Base-by-base conservation (phyloP, 2,888 invertebrate genomes). In the Stramonita haemastoma region DNA sequence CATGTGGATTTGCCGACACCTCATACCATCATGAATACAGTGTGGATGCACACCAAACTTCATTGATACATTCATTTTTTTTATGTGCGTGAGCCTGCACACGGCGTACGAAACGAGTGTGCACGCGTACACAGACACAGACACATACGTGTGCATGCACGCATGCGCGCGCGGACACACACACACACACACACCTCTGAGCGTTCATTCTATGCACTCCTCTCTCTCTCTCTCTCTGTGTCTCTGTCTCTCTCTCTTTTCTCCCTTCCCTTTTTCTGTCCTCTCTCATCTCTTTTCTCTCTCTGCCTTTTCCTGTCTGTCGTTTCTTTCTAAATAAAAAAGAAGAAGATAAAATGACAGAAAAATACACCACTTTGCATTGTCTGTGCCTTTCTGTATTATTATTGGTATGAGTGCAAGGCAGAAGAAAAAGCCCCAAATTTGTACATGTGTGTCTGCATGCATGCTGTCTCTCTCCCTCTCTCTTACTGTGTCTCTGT, bases 141-240 rank as follows among this genome's bases (percentile, higher is more conserved):
- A 83, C 34, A 26, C 34, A 34, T 4, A 32, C 15, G 22, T 32
- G 11, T 15, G 15, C 15, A 32, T 34, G 32, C 34, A 2, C 19
- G 32, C 79, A 34, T 26, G 0, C 22, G 19, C 79, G 19, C 32
- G 26, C 32, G 34, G 34, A 34, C 34, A 79, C 26, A 34, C 79
- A 79, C 79, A 34, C 34, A 34, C 32, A 79, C 34, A 34, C 32
- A 17, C 32, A 34, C 32, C 1, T 13, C 2, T 26, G 26, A 2
- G 26, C 66, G 26, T 22, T 34, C 32, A 79, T 13, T 34, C 46
- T 83, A 83, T 36, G 81, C 81, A 83, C 46, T 22, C 29, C 73
- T n/a, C 79, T 83, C 46, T 83, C 81, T 81, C 81, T 81, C 81
- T 83, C 46, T 46, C 81, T 83, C 81, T 81, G 36, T 81, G 32